Evolutionary conservation across 2,113 vertebrate species (phyloP).

Genomic region (Colaptes auratus): DNA sequence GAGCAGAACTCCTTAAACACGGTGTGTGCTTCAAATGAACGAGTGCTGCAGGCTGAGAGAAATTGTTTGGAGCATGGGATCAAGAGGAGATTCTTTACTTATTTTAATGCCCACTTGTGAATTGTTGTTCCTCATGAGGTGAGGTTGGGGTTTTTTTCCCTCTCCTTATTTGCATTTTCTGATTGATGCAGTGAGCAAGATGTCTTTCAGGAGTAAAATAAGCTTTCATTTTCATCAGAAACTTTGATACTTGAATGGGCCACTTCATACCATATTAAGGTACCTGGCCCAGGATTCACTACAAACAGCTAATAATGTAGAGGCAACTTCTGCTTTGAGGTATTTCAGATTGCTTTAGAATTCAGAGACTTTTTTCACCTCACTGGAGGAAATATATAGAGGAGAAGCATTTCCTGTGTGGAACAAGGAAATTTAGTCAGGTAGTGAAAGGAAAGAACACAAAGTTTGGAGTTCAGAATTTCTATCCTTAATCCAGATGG

Average conservation of each 20-base stretch:
- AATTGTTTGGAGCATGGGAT: background rate
- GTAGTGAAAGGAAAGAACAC: background rate
- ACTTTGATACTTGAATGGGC: background rate
- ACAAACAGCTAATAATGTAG: background rate
- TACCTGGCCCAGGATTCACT: background rate
- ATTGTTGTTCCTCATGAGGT: background rate
- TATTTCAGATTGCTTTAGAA: conserved; percentile 30
- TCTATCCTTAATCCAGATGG: conserved; percentile 21
- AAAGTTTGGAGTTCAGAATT: conserved; percentile 46
- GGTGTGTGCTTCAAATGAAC: background rate
- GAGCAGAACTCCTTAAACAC: background rate
- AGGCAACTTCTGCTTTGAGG: background rate
- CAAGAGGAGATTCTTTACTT: rapidly evolving
- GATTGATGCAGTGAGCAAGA: background rate
- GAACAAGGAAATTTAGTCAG: background rate
- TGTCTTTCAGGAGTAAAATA: conserved; percentile 6
- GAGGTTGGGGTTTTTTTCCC: background rate
- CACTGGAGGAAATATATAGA: background rate
- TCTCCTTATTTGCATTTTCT: background rate
- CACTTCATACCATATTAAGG: background rate
- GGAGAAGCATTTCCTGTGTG: conserved; percentile 44
- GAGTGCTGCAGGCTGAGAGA: background rate
- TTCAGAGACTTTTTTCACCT: conserved; percentile 54
- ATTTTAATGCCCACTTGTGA: rapidly evolving
- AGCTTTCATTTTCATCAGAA: background rate